Evolutionary conservation across 2,113 vertebrate species (phyloP), one percentile per base, ranked within the genome.

Genomic region (Nothoprocta perdicaria): DNA sequence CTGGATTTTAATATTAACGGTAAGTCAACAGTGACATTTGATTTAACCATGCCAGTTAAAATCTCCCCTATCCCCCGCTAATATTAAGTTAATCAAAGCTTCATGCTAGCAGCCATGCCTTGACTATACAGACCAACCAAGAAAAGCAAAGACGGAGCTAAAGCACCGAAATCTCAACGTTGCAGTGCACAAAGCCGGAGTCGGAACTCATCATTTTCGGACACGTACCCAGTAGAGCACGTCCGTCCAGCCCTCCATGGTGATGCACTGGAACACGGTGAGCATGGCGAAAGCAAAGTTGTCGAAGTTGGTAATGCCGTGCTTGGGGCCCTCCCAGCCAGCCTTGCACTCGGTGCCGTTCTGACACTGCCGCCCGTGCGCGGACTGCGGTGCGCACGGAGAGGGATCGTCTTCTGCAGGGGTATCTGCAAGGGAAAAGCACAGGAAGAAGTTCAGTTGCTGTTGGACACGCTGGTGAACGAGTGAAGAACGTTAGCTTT

Each of bases 271-370:
- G 95, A 99, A 99, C 92, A 99, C 99, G 0, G 99, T 99, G 89
- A 99, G 94, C 99, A 99, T 99, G 96, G 99, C 99, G 84, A 99
- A 99, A 88, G 99, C 99, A 80, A 99, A 99, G 89, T 99, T 99
- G 98, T 99, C 99, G 18, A 99, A 99, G 97, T 99, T 99, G 52
- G 99, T 99, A 91, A 99, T 99, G 97, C 99, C 99, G 3, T 99
- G 98, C 77, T 99, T 99, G 2, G 99, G 99, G 10, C 99, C 99
- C 18, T 98, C 99, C 99, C 99, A 99, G 69, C 98, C 98, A 29
- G 97, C 80, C 76, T 93, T 97, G 96, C 99, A 99, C 84, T 97
- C 94, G 0, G 99, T 99, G 86, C 96, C 98, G 0, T 99, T 99
- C 89, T 97, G 67, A 83, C 99, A 99, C 94, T 99, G 98, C 48